phyloP scores from a whole-genome alignment of 2,113 vertebrate genomes.

The Petrocephalus microphthalmus region DNA sequence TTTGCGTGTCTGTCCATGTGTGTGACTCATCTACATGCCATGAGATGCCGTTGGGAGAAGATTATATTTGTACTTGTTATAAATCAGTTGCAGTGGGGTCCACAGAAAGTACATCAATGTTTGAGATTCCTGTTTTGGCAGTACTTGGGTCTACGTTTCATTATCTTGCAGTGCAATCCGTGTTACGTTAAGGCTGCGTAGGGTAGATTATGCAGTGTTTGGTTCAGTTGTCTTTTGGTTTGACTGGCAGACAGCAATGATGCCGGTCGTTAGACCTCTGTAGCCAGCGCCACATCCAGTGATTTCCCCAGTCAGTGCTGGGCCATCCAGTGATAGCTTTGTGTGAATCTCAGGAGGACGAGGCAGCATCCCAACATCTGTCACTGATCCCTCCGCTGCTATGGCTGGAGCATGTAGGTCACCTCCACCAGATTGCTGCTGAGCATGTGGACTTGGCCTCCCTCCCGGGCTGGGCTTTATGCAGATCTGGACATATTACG shows the following conservation, averaged over 20 bases:
- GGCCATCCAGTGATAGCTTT: not conserved
- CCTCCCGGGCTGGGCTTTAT: not conserved
- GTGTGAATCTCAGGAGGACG: not conserved
- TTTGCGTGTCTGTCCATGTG: slow-evolving; percentile 2
- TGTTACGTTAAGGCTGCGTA: not conserved
- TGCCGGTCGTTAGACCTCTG: not conserved
- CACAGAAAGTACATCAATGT: not conserved
- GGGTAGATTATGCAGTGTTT: not conserved
- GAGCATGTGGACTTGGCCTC: not conserved
- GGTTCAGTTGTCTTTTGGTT: not conserved
- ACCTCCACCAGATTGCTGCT: not conserved
- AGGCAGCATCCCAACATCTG: not conserved
- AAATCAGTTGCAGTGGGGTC: not conserved
- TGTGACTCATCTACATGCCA: slow-evolving; percentile 37
- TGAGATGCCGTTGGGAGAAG: slow-evolving; percentile 34
- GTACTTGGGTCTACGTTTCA: slow-evolving; percentile 3
- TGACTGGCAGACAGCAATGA: not conserved
- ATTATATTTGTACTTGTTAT: slow-evolving; percentile 44
- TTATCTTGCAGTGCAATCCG: not conserved
- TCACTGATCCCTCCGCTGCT: not conserved
- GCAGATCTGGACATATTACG: not conserved
- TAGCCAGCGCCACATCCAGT: not conserved
- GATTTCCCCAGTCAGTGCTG: not conserved
- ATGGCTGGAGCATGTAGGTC: not conserved
- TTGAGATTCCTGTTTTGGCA: slow-evolving; percentile 22